A percentile compares a stretch with the other conserved stretches of the same genome.
Conservation (phyloP, 2,113 vertebrate species). For the Tinamus guttatus region DNA sequence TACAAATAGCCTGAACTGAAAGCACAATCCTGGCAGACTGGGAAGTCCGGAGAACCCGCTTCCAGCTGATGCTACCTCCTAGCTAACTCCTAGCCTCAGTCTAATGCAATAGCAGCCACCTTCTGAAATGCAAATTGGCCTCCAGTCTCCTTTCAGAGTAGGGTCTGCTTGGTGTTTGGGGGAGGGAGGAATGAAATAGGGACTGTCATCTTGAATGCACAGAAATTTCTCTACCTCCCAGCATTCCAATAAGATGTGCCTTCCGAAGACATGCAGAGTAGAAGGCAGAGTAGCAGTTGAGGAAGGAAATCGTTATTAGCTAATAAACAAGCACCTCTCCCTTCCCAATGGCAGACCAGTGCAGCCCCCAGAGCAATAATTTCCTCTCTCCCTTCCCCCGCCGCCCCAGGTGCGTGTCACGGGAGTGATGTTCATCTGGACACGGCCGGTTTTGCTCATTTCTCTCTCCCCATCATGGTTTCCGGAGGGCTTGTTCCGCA, state of each 20-base stretch:
- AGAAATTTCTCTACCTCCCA: neutral
- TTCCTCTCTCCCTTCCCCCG: too few species aligned
- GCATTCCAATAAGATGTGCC: neutral
- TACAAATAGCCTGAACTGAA: neutral
- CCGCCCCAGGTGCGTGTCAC: too few species aligned
- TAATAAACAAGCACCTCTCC: neutral
- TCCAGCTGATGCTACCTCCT: neutral
- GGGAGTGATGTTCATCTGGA: too few species aligned
- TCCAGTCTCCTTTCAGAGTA: neutral
- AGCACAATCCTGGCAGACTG: neutral
- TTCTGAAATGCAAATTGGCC: neutral
- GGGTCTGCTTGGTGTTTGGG: neutral
- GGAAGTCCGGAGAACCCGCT: neutral
- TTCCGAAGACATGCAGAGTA: neutral
- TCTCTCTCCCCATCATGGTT: fast-evolving
- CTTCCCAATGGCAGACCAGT: neutral
- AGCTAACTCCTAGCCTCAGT: neutral
- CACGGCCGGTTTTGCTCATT: neutral
- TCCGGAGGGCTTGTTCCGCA: neutral
- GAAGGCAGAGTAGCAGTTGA: neutral
- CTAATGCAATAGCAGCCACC: neutral
- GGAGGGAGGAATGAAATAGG: too few species aligned
- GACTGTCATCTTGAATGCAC: neutral
- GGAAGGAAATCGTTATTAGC: neutral
- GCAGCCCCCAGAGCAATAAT: neutral